Percentiles rank a stretch among this genome's conserved stretches.
Evolutionary conservation across 2,797 vertebrate genomes (phyloP).

Genomic region (Clangula hyemalis): DNA sequence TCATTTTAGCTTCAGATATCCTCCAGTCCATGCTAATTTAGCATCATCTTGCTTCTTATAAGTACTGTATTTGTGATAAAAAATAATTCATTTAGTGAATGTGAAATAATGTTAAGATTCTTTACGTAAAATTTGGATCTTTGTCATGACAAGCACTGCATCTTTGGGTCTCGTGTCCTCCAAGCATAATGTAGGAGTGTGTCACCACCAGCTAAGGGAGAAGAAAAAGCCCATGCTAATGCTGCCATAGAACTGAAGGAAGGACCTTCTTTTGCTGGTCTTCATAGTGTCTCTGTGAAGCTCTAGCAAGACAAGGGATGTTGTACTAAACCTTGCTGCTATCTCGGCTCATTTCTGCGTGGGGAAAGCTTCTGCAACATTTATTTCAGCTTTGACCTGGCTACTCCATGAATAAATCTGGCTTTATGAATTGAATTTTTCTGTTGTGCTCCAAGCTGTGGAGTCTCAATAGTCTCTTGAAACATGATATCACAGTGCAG

Average conservation of each 20-base stretch:
- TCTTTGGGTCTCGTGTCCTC: not conserved
- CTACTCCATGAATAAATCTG: not conserved
- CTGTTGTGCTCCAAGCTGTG: not conserved
- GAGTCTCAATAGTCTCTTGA: not conserved
- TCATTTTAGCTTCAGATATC: not conserved
- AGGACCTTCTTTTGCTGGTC: not conserved
- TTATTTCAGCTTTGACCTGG: not conserved
- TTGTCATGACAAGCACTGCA: not conserved
- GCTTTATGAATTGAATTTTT: not conserved
- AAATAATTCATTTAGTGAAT: not conserved
- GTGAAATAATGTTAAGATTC: not conserved
- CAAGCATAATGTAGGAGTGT: accelerated
- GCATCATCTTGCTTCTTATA: not conserved
- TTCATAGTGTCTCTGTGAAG: not conserved
- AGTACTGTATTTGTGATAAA: not conserved
- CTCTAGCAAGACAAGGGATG: not conserved
- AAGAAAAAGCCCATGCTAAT: not conserved
- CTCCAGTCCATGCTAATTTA: not conserved
- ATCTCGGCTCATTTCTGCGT: not conserved
- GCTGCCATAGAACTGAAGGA: not conserved
- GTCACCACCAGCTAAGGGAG: no score
- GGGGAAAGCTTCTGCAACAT: not conserved
- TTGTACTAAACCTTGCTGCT: not conserved
- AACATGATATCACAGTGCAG: not conserved
- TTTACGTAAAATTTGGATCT: not conserved